phyloP scores from a whole-genome alignment of 2,113 vertebrate species.

The Dicentrarchus labrax region DNA sequence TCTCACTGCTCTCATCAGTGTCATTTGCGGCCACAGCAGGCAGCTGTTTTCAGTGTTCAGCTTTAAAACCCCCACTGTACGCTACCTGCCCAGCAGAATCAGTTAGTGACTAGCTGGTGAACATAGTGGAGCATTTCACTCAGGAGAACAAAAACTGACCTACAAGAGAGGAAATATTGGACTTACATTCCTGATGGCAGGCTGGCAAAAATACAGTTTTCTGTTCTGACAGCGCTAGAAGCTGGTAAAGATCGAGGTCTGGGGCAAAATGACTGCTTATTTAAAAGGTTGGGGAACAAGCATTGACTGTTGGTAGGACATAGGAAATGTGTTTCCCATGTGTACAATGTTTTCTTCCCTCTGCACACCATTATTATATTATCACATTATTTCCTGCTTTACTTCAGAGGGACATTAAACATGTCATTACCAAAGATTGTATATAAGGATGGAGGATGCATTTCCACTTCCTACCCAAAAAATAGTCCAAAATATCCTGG shows the following conservation, averaged over 20 bases:
- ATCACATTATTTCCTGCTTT: too few species aligned
- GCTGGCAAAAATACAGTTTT: neutral
- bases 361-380: too few species aligned
- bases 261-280: neutral
- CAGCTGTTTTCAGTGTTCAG: neutral
- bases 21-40: neutral
- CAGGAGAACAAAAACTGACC: neutral
- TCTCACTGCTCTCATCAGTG: neutral
- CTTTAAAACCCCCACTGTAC: neutral
- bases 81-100: neutral
- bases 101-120: neutral
- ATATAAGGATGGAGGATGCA: too few species aligned
- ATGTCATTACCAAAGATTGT: too few species aligned
- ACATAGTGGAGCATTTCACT: neutral
- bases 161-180: too few species aligned
- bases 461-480: too few species aligned
- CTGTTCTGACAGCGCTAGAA: neutral
- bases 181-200: neutral
- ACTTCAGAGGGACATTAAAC: too few species aligned
- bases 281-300: neutral
- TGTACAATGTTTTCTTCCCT: neutral
- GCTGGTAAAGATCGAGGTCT: neutral
- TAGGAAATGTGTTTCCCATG: neutral
- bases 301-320: neutral
- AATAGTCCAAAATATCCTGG: too few species aligned